phyloP scores from a whole-genome alignment of 2,797 vertebrate species.

The Tapera naevia region DNA sequence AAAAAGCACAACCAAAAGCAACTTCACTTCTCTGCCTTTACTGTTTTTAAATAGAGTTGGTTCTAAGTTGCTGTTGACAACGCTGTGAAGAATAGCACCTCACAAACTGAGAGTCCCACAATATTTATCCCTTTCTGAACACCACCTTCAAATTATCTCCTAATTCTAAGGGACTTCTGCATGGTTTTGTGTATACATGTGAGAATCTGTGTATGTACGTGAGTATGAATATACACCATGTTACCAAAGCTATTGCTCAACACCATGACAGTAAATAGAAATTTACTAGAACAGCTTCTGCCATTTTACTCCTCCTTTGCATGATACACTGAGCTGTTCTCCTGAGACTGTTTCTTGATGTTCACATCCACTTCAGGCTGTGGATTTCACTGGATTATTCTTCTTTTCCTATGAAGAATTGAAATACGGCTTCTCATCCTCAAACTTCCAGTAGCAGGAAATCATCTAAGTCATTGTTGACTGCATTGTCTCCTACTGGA shows the following conservation, averaged over 20 bases:
- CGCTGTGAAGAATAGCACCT: background rate
- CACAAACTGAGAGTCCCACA: background rate
- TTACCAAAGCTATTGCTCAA: conserved; percentile 35
- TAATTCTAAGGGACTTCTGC: background rate
- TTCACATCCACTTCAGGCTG: background rate
- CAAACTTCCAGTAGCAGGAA: background rate
- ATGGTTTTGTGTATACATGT: background rate
- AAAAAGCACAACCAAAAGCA: conserved; percentile 55
- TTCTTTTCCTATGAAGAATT: background rate
- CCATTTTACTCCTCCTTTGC: background rate
- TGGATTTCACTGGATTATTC: background rate
- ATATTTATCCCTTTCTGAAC: background rate
- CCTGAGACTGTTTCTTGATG: background rate
- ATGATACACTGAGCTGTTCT: background rate
- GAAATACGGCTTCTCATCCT: background rate
- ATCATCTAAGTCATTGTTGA: background rate
- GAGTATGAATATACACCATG: background rate
- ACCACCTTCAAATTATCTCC: background rate
- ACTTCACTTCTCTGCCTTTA: conserved; percentile 63
- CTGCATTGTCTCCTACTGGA: background rate
- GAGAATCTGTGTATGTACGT: background rate
- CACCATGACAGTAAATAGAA: conserved; percentile 26
- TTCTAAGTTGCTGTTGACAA: conserved; percentile 7
- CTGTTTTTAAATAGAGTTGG: conserved; percentile 67
- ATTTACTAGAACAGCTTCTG: conserved; percentile 1